A percentile compares a stretch with the other conserved stretches of the same genome.
Conservation (phyloP, 2,888 invertebrate genomes). For the Cataglyphis albicans region DNA sequence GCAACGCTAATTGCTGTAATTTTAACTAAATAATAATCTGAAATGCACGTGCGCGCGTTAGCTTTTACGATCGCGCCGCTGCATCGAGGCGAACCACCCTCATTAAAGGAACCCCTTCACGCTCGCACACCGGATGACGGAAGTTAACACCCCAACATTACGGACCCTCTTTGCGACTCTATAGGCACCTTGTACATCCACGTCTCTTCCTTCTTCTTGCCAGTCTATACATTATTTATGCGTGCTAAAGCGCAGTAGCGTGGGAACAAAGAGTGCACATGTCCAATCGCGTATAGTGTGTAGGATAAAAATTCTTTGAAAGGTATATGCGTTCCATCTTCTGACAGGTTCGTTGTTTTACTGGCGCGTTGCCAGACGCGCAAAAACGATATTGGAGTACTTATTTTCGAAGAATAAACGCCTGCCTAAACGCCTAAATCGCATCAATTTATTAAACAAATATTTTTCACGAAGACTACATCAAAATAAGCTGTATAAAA, state of each 20-base stretch:
- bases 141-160: constrained; percentile 52
- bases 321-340: constrained; percentile 8
- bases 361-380: constrained; percentile 4
- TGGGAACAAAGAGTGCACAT: constrained; percentile 59
- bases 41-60: not conserved
- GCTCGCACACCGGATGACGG: constrained; percentile 49
- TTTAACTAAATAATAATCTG: constrained; percentile 49
- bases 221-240: constrained; percentile 38
- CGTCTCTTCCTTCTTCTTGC: constrained; percentile 8
- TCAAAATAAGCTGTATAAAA: not conserved
- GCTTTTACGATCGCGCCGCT: not conserved
- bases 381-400: constrained; percentile 21
- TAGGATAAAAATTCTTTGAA: constrained; percentile 55
- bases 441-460: not conserved
- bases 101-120: constrained; percentile 41
- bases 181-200: constrained; percentile 55
- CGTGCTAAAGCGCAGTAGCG: constrained; percentile 56
- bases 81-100: constrained; percentile 38
- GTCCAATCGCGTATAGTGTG: constrained; percentile 47
- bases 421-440: not conserved
- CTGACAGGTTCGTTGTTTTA: constrained; percentile 28
- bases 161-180: constrained; percentile 57
- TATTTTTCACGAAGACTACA: not conserved
- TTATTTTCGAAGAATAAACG: constrained; percentile 29
- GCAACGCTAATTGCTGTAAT: constrained; percentile 11